Percentiles rank a stretch among this genome's conserved stretches.
These are phyloP conservation scores for Macrotis lagotis DNA, from an alignment of 2,113 vertebrate species.

Conservation along the genomic window DNA sequence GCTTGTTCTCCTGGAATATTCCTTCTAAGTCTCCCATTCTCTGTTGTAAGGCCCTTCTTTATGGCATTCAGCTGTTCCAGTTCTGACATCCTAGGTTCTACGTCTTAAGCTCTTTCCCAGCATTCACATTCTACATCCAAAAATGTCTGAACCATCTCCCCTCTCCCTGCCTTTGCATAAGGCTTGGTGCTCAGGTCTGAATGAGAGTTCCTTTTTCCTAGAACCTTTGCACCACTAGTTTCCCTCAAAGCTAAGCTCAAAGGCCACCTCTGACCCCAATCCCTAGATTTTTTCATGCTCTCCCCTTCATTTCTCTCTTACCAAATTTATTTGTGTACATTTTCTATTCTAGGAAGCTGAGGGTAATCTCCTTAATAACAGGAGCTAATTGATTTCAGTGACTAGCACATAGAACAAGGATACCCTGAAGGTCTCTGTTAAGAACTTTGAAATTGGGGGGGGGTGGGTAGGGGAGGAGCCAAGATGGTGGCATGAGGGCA, in stretches of 20 bases:
- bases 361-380: background rate
- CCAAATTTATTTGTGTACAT: background rate
- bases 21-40: background rate
- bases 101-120: background rate
- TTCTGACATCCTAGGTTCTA: background rate
- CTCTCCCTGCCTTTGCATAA: background rate
- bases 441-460: too few species aligned
- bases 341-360: background rate
- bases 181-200: background rate
- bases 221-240: background rate
- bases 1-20: background rate
- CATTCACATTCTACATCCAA: background rate
- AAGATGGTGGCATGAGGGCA: too few species aligned
- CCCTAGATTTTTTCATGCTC: background rate
- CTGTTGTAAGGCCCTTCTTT: background rate
- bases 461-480: too few species aligned
- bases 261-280: background rate
- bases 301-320: background rate
- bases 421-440: too few species aligned
- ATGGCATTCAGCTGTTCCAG: background rate
- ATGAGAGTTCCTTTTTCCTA: background rate
- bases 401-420: background rate
- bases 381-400: background rate
- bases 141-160: background rate
- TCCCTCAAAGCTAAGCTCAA: background rate